Conservation (phyloP, 2,797 vertebrate species). For the Crenuchus spilurus region DNA sequence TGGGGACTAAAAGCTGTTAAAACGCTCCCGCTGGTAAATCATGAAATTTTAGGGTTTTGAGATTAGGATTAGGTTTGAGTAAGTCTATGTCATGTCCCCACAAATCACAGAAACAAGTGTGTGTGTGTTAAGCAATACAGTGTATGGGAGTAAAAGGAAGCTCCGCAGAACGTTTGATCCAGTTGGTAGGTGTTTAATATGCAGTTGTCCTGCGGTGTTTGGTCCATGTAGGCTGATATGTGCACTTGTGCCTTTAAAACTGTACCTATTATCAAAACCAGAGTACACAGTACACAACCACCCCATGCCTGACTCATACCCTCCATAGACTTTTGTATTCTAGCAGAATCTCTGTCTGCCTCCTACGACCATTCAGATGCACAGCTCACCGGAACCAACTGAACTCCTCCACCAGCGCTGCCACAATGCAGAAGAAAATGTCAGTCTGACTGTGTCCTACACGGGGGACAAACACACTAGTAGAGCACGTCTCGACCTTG, state of each 20-base stretch:
- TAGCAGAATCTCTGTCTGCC: conserved; percentile 7
- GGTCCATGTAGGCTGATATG: not conserved
- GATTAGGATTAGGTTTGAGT: too few species aligned
- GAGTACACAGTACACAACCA: not conserved
- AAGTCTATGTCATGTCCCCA: too few species aligned
- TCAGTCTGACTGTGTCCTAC: conserved; percentile 15
- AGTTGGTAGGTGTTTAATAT: not conserved
- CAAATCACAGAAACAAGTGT: too few species aligned
- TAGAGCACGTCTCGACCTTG: conserved; percentile 11
- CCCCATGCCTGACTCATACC: conserved; percentile 32
- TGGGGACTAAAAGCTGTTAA: too few species aligned
- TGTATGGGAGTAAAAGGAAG: not conserved
- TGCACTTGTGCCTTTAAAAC: not conserved
- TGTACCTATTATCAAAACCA: not conserved
- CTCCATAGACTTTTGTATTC: conserved; percentile 8
- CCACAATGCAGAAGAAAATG: conserved; percentile 24
- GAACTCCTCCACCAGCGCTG: not conserved
- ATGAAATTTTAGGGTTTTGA: too few species aligned
- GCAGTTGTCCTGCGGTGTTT: not conserved
- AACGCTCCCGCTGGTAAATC: too few species aligned
- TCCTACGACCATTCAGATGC: conserved; percentile 26
- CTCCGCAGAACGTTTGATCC: not conserved
- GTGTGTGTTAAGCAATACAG: not conserved
- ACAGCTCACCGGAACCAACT: conserved; percentile 32
- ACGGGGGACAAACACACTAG: not conserved